Base-by-base conservation (phyloP, 1,140 invertebrate species). In the Heliconius hermathena region DNA sequence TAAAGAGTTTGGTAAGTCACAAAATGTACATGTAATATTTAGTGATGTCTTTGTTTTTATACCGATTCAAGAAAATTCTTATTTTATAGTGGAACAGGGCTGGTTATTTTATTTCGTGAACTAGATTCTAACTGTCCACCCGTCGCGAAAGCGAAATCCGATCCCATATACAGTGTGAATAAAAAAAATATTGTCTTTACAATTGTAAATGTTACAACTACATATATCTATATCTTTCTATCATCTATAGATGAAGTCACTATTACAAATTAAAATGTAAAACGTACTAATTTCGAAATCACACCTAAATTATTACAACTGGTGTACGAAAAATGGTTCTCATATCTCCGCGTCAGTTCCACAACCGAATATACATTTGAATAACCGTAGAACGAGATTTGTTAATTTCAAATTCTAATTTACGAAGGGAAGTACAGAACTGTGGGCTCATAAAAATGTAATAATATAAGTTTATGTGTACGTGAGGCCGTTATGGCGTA, bases 391-490 rank as follows among this genome's bases (percentile, higher is more conserved):
- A 66, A 29, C 60, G 13, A 66, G 26, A 66, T 29, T 29, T 66
- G 60, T 66, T 66, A 26, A 66, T 66, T 66, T 66, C 26, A 66
- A 66, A 66, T 66, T 66, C 60, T 29, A 66, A 66, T 66, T 66
- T 66, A 22, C 20, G 22, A 29, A 26, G 57, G 3, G 22, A 66
- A 66, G 60, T 66, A 66, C 26, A 66, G 60, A 66, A 4, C 11
- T 66, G 60, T 66, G 26, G 60, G 11, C 11, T 26, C 60, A 66
- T 29, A 66, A 66, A 29, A 66, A 60, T 60, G n/a, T 60, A 11
- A 22, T 60, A 2, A 60, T 60, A 60, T 60, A 60, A 8, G n/a
- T 22, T 11, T 57, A 22, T 1, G 8, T 57, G n/a, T 11, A 57
- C 18, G 16, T 20, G 49, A 52, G 16, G 6, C 18, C 41, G 13